A percentile compares a stretch with the other conserved stretches of the same genome.
Evolutionary conservation across 2,113 vertebrate species (phyloP).

Genomic region (Ceyx melanurus): DNA sequence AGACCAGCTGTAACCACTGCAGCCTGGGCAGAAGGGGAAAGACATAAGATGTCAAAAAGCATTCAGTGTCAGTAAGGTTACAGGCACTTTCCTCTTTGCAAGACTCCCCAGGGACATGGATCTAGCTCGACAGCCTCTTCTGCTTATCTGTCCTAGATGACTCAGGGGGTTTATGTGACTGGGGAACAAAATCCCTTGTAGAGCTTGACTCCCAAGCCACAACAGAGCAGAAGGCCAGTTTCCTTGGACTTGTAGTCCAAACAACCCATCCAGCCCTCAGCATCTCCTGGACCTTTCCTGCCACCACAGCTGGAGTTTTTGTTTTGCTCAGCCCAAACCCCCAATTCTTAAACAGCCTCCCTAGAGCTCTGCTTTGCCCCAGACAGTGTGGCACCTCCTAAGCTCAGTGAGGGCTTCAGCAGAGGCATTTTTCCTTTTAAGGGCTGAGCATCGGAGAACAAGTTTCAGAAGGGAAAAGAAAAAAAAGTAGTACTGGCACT

Average conservation of each 20-base stretch:
- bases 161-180: background rate
- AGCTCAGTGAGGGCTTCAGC: background rate
- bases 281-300: background rate
- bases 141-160: fast-evolving
- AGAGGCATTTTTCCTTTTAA: conserved; percentile 32
- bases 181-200: background rate
- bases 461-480: background rate
- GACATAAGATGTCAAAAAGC: background rate
- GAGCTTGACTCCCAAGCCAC: background rate
- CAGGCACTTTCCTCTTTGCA: background rate
- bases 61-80: background rate
- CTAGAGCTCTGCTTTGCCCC: background rate
- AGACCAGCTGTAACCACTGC: background rate
- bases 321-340: background rate
- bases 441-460: background rate
- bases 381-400: background rate
- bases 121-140: background rate
- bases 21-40: background rate
- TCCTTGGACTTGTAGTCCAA: background rate
- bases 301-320: background rate
- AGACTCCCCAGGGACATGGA: background rate
- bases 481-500: background rate
- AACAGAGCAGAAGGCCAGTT: background rate
- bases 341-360: background rate
- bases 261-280: fast-evolving